Conservation (phyloP, 2,113 vertebrate species). For the Oxyura jamaicensis region DNA sequence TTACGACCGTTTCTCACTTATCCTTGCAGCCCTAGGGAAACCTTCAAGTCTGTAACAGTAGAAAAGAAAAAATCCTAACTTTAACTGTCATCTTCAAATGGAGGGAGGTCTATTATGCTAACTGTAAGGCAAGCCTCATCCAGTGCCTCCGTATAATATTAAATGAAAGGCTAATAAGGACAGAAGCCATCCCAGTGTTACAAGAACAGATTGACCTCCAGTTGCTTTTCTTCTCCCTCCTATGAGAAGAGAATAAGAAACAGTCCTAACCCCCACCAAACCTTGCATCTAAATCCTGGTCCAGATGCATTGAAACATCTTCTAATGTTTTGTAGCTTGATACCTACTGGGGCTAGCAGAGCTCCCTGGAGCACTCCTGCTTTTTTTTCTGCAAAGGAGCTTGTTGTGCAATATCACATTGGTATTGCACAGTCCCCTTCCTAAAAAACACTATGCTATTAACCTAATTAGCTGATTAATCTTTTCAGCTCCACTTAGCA, state of each 20-base stretch:
- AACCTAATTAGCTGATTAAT: conserved; percentile 31
- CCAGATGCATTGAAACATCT: not conserved
- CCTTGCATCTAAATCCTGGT: not conserved
- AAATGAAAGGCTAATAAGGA: not conserved
- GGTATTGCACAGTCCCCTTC: not conserved
- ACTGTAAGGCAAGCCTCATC: not conserved
- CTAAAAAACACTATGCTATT: not conserved
- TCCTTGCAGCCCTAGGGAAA: not conserved
- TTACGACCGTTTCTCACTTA: not conserved
- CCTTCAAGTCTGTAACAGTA: not conserved
- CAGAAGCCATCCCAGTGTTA: not conserved
- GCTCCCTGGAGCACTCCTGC: not conserved
- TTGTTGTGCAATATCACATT: not conserved
- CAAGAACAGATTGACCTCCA: not conserved
- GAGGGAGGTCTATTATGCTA: not conserved
- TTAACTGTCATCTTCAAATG: not conserved
- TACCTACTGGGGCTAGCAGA: not conserved
- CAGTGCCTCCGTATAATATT: not conserved
- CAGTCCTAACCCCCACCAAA: not conserved
- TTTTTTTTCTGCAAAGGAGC: not conserved
- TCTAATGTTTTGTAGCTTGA: not conserved
- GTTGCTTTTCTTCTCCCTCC: not conserved
- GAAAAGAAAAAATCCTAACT: not conserved
- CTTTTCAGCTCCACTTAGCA: conserved; percentile 21
- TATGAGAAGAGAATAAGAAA: not conserved